phyloP scores from a whole-genome alignment of 2,888 invertebrate species.

The Sarcophaga carnaria region DNA sequence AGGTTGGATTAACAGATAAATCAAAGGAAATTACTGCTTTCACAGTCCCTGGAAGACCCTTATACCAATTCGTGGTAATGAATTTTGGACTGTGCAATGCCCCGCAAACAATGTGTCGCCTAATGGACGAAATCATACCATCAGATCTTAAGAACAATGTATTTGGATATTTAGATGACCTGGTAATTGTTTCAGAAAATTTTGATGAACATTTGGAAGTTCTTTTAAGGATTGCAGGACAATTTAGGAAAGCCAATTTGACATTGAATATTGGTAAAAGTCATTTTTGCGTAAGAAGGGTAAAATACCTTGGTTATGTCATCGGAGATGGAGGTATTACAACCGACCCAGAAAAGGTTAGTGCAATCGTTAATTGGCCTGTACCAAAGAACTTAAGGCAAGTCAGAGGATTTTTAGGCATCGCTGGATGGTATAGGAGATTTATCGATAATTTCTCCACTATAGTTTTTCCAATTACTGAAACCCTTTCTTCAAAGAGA shows the following conservation, averaged over 20 bases:
- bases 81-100: slow-evolving; percentile 65
- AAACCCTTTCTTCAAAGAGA: slow-evolving; percentile 3
- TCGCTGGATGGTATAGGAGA: slow-evolving; percentile 53
- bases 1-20: slow-evolving; percentile 51
- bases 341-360: slow-evolving; percentile 63
- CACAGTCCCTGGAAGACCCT: slow-evolving; percentile 61
- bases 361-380: too few relatives aligned
- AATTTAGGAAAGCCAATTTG: slow-evolving; percentile 43
- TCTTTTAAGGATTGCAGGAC: slow-evolving; percentile 34
- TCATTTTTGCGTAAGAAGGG: neutral
- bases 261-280: slow-evolving; percentile 43
- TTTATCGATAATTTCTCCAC: slow-evolving; percentile 47
- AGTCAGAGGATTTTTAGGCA: slow-evolving; percentile 59
- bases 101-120: slow-evolving; percentile 54
- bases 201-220: slow-evolving; percentile 48
- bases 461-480: slow-evolving; percentile 33
- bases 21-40: slow-evolving; percentile 63
- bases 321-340: slow-evolving; percentile 30
- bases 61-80: slow-evolving; percentile 67
- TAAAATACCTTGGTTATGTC: neutral
- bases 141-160: slow-evolving; percentile 52
- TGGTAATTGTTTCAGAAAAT: slow-evolving; percentile 37
- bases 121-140: slow-evolving; percentile 62
- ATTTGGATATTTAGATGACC: slow-evolving; percentile 39
- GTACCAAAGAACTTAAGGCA: slow-evolving; percentile 31